Conservation (phyloP, 2,888 invertebrate species). For the Hypselothyrea guttata region DNA sequence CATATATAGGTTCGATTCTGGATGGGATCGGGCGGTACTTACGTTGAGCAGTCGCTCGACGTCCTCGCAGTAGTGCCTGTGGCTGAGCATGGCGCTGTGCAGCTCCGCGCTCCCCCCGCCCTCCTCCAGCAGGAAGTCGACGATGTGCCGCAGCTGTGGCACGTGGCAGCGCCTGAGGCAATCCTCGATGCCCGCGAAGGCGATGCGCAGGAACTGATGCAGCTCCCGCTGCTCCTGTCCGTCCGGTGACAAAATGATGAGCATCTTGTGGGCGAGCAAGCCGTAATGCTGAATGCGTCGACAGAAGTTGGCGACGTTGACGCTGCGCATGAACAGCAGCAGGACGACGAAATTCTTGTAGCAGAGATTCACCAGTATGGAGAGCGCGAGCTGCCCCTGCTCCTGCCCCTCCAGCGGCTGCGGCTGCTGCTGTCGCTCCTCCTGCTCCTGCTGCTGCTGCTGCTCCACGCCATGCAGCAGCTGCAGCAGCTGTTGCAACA, state of each 20-base stretch:
- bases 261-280: constrained; percentile 80
- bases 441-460: constrained; percentile 69
- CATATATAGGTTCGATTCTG: too few relatives aligned
- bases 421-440: constrained; percentile 86
- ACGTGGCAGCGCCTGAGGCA: constrained; percentile 79
- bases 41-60: constrained; percentile 79
- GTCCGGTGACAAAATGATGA: constrained; percentile 80
- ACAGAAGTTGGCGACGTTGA: constrained; percentile 83
- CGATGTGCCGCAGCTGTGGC: constrained; percentile 79
- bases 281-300: constrained; percentile 78
- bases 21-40: too few relatives aligned
- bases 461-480: constrained; percentile 84
- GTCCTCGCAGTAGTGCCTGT: constrained; percentile 73
- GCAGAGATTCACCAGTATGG: constrained; percentile 90
- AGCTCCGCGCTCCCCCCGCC: constrained; percentile 70
- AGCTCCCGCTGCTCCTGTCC: constrained; percentile 77
- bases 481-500: constrained; percentile 87
- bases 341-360: constrained; percentile 90
- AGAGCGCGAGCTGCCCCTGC: constrained; percentile 83
- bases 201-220: constrained; percentile 76
- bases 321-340: constrained; percentile 87
- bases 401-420: constrained; percentile 85
- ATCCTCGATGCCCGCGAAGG: constrained; percentile 76
- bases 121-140: constrained; percentile 79
- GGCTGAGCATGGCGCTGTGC: constrained; percentile 76